Percentiles rank a stretch among this genome's conserved stretches.
These are phyloP conservation scores for Cephalotes varians DNA, from an alignment of 2,888 invertebrate species.

Conservation along the genomic window DNA sequence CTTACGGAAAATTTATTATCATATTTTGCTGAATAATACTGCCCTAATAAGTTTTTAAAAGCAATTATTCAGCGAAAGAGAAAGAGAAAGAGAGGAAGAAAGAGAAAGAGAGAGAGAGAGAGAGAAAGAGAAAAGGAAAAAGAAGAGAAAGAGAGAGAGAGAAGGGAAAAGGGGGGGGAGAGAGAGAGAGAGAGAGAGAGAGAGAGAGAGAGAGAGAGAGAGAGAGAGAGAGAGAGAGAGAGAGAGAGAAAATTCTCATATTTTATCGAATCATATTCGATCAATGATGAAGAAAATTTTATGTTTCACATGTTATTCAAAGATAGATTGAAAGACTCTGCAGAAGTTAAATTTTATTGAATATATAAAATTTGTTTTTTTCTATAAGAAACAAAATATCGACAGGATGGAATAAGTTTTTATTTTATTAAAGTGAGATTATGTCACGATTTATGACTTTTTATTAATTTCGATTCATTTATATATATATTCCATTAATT, in stretches of 20 bases:
- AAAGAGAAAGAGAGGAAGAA: neutral
- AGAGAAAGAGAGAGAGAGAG: neutral
- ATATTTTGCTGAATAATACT: constrained; percentile 20
- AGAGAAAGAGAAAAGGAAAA: neutral
- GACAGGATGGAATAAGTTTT: constrained; percentile 27
- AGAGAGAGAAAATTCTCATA: neutral
- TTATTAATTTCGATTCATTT: neutral
- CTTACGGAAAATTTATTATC: constrained; percentile 21
- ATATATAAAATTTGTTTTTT: neutral
- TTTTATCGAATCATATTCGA: neutral
- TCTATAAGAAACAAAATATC: neutral
- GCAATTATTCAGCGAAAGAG: neutral
- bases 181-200: neutral
- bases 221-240: too few species aligned
- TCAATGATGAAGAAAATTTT: neutral
- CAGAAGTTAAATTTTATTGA: neutral
- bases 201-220: too few species aligned
- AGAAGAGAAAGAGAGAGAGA: neutral
- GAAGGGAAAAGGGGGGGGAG: too few species aligned
- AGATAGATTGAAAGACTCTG: constrained; percentile 1
- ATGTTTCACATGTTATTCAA: neutral
- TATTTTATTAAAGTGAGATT: constrained; percentile 8
- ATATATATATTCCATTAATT: neutral
- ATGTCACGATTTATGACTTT: constrained; percentile 2
- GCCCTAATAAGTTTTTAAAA: constrained; percentile 5